phyloP scores from a whole-genome alignment of 1,140 invertebrate species.

The Drosophila pseudoananassae region DNA sequence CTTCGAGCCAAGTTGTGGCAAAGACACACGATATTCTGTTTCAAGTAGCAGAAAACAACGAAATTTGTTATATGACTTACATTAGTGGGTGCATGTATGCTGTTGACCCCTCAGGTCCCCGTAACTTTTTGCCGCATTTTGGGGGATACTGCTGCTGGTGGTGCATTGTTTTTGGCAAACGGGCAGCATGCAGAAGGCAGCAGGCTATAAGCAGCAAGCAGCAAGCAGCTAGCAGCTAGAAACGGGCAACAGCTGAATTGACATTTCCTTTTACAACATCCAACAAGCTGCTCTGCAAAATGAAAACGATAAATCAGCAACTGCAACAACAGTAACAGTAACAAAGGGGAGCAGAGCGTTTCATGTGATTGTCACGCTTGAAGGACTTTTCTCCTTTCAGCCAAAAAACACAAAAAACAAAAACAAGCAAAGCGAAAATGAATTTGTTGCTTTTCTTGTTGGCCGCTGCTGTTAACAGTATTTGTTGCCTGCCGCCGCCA shows the following conservation, averaged over 20 bases:
- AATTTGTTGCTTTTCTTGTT: slow-evolving; percentile 80
- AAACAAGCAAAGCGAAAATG: slow-evolving; percentile 76
- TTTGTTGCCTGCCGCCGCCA: slow-evolving; percentile 46
- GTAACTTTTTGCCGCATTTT: slow-evolving; percentile 9
- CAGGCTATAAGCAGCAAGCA: slow-evolving; percentile 11
- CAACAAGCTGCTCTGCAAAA: slow-evolving; percentile 75
- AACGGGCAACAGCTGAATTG: slow-evolving; percentile 63
- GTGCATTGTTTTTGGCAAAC: slow-evolving; percentile 67
- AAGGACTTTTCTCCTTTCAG: slow-evolving; percentile 73
- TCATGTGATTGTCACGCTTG: slow-evolving; percentile 81
- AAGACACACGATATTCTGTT: slow-evolving; percentile 33
- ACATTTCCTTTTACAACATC: slow-evolving; percentile 82
- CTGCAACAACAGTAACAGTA: slow-evolving; percentile 30
- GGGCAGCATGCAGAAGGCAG: slow-evolving; percentile 25
- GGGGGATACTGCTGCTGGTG: too few relatives aligned
- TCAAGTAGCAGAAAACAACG: slow-evolving; percentile 40
- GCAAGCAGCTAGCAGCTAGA: slow-evolving; percentile 42
- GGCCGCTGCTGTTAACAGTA: slow-evolving; percentile 75
- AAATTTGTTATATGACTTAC: slow-evolving; percentile 75
- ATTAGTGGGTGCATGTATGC: slow-evolving; percentile 54
- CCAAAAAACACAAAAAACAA: too few relatives aligned
- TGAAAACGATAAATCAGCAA: slow-evolving; percentile 81
- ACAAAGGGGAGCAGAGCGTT: slow-evolving; percentile 44
- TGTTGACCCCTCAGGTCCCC: background rate
- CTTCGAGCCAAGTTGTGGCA: slow-evolving; percentile 26